Percentiles rank a stretch among this genome's conserved stretches.
Conservation (phyloP, 1,140 invertebrate genomes). For the Vollenhovia emeryi region DNA sequence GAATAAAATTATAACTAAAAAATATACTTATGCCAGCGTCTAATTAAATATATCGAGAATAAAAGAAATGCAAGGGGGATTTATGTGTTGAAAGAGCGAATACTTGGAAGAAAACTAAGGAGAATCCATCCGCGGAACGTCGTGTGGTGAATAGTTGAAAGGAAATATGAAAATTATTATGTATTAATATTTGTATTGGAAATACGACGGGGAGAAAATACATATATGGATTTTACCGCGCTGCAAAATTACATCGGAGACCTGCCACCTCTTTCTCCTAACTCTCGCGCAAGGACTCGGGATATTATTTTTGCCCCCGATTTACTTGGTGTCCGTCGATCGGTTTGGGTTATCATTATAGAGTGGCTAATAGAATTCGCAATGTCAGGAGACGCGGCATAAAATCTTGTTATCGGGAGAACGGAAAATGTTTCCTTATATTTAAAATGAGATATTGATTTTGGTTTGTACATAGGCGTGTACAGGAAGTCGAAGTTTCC, state of each 20-base stretch:
- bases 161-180: not conserved
- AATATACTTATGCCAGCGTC: not conserved
- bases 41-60: not conserved
- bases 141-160: not conserved
- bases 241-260: not conserved
- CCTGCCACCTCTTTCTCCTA: not conserved
- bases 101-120: not conserved
- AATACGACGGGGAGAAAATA: not conserved
- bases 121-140: not conserved
- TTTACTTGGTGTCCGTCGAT: slow-evolving; percentile 31
- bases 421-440: slow-evolving; percentile 47
- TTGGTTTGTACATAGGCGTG: slow-evolving; percentile 27
- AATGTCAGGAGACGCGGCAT: not conserved
- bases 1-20: not conserved
- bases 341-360: not conserved
- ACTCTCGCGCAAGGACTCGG: no score
- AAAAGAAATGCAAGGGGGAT: not conserved
- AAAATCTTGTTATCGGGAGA: slow-evolving; percentile 27
- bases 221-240: not conserved
- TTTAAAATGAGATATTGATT: slow-evolving; percentile 62
- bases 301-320: not conserved
- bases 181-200: not conserved
- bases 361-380: slow-evolving; percentile 14
- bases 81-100: not conserved
- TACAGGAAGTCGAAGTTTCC: slow-evolving; percentile 45